phyloP scores from a whole-genome alignment of 2,888 invertebrate species.

The Cremastobaeus sp. region DNA sequence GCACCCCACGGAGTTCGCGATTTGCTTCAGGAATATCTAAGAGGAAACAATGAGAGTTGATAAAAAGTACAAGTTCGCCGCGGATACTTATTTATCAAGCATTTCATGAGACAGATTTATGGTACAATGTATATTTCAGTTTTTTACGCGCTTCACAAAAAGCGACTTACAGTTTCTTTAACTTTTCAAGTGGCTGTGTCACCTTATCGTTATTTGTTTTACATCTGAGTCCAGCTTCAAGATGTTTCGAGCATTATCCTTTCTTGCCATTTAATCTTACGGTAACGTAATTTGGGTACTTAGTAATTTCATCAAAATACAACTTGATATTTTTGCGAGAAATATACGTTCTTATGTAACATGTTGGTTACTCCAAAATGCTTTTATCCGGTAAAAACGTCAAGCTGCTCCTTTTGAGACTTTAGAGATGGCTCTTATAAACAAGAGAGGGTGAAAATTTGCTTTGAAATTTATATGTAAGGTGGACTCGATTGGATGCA shows the following conservation, averaged over 20 bases:
- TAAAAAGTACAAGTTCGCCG: slow-evolving; percentile 66
- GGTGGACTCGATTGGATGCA: no score
- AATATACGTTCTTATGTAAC: no score
- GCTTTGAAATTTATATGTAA: no score
- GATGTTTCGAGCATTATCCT: slow-evolving; percentile 1
- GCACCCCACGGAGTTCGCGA: slow-evolving; percentile 58
- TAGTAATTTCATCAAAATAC: no score
- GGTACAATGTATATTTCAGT: slow-evolving; percentile 41
- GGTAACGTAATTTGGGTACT: no score
- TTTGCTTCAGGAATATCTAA: slow-evolving; percentile 66
- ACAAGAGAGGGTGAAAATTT: no score
- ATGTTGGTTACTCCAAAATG: no score
- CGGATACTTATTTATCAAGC: slow-evolving; percentile 52
- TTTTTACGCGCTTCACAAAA: slow-evolving; percentile 15
- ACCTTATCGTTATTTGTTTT: slow-evolving; percentile 23
- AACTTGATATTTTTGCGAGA: no score
- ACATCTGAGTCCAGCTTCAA: slow-evolving; percentile 14
- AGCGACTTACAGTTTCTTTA: slow-evolving; percentile 13
- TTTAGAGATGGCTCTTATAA: no score
- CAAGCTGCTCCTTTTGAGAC: no score
- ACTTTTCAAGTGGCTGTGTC: slow-evolving; percentile 31
- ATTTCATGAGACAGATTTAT: slow-evolving; percentile 51
- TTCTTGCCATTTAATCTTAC: no score
- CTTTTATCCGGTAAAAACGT: no score
- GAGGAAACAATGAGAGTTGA: slow-evolving; percentile 64